phyloP scores from a whole-genome alignment of 2,113 vertebrate genomes.

The Catharus minimus region DNA sequence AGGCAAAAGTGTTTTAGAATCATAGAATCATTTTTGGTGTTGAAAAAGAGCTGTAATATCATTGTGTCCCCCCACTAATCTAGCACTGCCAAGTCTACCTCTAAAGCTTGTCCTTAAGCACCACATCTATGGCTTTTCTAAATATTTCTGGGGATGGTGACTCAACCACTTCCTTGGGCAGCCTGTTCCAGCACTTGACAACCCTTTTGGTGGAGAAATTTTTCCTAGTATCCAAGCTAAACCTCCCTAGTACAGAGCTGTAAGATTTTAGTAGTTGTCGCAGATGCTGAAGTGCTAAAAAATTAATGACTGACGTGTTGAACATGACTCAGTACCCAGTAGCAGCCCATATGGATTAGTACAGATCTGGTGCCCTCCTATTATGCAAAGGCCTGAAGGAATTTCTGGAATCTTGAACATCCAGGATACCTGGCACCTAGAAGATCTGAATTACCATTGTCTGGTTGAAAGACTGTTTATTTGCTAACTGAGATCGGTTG shows the following conservation, averaged over 20 bases:
- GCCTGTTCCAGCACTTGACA: neutral
- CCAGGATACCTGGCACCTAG: neutral
- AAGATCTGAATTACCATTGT: neutral
- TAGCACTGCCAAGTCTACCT: neutral
- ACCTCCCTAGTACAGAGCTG: neutral
- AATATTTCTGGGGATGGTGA: neutral
- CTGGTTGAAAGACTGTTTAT: neutral
- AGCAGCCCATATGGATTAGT: neutral
- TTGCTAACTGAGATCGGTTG: neutral
- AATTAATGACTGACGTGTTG: neutral
- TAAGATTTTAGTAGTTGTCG: neutral
- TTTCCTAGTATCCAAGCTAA: neutral
- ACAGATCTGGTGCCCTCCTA: neutral
- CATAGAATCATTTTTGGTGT: neutral
- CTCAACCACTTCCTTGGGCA: neutral
- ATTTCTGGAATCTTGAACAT: neutral
- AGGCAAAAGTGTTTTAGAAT: neutral
- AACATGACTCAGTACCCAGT: neutral
- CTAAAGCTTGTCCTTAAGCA: neutral
- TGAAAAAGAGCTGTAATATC: neutral
- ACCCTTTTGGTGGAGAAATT: neutral
- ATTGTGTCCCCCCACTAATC: neutral
- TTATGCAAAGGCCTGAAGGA: neutral
- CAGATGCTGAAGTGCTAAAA: neutral
- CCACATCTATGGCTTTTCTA: neutral